Evolutionary conservation across 2,797 vertebrate species (phyloP).

Genomic region (Dermochelys coriacea): DNA sequence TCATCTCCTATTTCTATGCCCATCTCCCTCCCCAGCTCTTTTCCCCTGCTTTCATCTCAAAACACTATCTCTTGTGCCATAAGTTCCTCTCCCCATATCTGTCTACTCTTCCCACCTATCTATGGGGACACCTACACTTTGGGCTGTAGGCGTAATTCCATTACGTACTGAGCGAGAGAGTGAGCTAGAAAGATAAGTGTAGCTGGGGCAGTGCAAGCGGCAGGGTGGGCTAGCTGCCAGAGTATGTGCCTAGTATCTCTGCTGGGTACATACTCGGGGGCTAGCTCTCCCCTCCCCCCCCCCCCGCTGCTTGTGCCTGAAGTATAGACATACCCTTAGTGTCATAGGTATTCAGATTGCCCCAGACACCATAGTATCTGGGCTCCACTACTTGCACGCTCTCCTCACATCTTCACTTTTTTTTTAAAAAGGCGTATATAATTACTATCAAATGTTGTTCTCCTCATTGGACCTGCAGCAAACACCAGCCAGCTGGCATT

Average conservation of each 20-base stretch:
- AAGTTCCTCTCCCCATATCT: slow-evolving; percentile 54
- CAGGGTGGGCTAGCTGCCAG: no score
- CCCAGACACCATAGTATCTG: neutral
- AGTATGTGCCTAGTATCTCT: neutral
- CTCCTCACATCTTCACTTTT: neutral
- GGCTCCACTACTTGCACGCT: neutral
- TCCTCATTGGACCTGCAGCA: slow-evolving; percentile 3
- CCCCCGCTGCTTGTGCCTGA: neutral
- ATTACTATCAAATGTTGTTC: slow-evolving; percentile 50
- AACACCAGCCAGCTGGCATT: neutral
- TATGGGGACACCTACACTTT: neutral
- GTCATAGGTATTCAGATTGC: neutral
- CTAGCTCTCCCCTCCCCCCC: neutral
- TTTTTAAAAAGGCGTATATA: neutral
- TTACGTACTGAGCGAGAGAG: neutral
- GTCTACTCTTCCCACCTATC: slow-evolving; percentile 24
- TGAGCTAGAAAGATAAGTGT: no score
- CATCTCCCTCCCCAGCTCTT: neutral
- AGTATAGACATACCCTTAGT: neutral
- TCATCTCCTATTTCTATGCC: neutral
- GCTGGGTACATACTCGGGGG: neutral
- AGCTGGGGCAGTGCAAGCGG: no score
- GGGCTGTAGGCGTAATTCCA: neutral
- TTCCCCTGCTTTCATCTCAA: slow-evolving; percentile 19
- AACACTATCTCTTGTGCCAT: slow-evolving; percentile 32